Conservation (phyloP, 1,140 invertebrate species). For the Drosophila ambigua region DNA sequence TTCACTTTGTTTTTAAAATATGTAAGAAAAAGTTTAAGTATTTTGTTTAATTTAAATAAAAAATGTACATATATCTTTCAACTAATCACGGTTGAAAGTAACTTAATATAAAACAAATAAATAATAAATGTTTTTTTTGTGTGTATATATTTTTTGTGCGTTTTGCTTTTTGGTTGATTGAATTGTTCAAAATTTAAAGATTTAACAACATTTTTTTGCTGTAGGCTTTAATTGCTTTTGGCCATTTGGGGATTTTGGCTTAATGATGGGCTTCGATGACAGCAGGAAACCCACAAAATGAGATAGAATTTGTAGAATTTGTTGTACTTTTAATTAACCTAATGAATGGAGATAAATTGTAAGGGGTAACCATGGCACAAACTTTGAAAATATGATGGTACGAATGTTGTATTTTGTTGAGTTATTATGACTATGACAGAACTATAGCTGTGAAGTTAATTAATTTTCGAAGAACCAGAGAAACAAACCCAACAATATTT, state of each 20-base stretch:
- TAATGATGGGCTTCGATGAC: conserved; percentile 67
- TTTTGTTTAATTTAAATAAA: conserved; percentile 8
- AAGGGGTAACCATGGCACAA: conserved; percentile 34
- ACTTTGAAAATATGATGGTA: conserved; percentile 32
- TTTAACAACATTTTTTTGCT: conserved; percentile 39
- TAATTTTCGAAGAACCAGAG: conserved; percentile 36
- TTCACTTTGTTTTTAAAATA: conserved; percentile 1
- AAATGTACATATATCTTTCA: too few species aligned
- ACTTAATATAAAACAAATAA: too few species aligned
- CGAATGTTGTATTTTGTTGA: conserved; percentile 31
- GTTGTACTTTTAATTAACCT: conserved; percentile 77
- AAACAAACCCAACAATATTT: conserved; percentile 10
- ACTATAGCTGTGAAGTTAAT: conserved; percentile 32
- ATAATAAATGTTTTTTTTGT: conserved; percentile 19
- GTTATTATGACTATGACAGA: conserved; percentile 23
- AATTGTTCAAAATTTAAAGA: conserved; percentile 60
- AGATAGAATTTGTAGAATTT: conserved; percentile 1
- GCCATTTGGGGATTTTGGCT: conserved; percentile 25
- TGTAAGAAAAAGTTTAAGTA: not conserved
- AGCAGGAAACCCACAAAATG: conserved; percentile 59
- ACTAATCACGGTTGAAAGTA: too few species aligned
- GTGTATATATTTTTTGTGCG: conserved; percentile 8
- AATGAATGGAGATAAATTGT: conserved; percentile 52
- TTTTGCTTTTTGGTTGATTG: conserved; percentile 52
- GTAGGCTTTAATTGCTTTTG: conserved; percentile 56